Evolutionary conservation across 2,797 vertebrate genomes (phyloP).

Genomic region (Apogon hyalosoma): DNA sequence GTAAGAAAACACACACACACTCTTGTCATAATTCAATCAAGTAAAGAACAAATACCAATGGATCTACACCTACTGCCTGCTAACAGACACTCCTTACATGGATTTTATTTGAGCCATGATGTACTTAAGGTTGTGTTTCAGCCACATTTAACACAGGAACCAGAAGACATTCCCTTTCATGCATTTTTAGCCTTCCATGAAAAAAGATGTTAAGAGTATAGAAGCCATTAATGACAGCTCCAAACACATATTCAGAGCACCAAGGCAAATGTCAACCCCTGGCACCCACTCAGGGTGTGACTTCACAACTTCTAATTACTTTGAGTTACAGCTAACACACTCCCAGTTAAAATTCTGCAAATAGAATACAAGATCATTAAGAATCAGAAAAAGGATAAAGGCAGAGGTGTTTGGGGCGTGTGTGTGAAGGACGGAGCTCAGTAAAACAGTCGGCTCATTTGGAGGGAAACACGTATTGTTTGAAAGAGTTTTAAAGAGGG

Average conservation of each 20-base stretch:
- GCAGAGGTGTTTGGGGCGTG: background rate
- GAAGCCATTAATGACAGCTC: conserved; percentile 27
- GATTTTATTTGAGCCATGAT: too few relatives aligned
- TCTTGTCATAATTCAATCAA: conserved; percentile 4
- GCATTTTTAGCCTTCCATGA: too few relatives aligned
- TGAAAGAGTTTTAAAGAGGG: conserved; percentile 5
- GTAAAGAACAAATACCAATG: conserved; percentile 24
- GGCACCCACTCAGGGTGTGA: conserved; percentile 66
- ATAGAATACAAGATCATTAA: background rate
- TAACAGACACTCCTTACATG: background rate
- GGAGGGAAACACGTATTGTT: conserved; percentile 1
- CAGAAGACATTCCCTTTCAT: too few relatives aligned
- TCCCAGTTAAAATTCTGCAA: conserved; percentile 27
- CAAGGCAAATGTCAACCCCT: conserved; percentile 26
- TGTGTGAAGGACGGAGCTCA: background rate
- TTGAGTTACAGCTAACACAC: conserved; percentile 3
- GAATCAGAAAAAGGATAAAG: background rate
- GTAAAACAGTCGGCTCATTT: background rate
- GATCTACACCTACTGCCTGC: conserved; percentile 19
- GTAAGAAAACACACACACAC: conserved; percentile 1
- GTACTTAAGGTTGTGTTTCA: too few relatives aligned
- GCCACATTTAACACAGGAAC: too few relatives aligned
- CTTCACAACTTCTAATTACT: conserved; percentile 61
- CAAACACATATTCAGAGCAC: conserved; percentile 17
- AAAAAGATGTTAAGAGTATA: background rate